Evolutionary conservation across 2,797 vertebrate species (phyloP), one percentile per base, ranked within the genome.

Genomic region (Pogonophryne albipinna): DNA sequence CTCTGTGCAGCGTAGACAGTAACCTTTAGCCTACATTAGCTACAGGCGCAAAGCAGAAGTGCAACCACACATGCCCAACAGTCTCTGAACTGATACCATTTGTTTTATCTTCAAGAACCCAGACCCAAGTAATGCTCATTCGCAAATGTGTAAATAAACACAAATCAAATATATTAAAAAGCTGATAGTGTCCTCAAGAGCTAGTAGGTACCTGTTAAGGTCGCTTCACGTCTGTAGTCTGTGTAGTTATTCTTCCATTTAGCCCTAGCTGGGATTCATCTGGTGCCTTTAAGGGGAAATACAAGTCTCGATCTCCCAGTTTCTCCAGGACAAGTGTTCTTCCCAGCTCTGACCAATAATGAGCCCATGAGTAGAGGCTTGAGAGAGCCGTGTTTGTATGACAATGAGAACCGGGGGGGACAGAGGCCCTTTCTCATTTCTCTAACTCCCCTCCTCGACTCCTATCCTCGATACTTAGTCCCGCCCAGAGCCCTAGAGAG

Each of bases 21-120:
- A 90, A 93, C 95, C 95, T 96, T 95, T 96, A 89, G 61, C 95
- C 94, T 93, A 95, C 80, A 92, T 96, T 90, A 49, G 75, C 80
- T 58, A 68, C 71, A 61, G 67, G 74, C 80, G 8, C 34, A 41
- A 80, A 71, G 73, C 64, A 41, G 11, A 46, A 82, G 41, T 68
- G 41, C 49, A 41, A 15, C 44, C 31, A 66, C 31, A 66, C 47
- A 84, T 83, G 63, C 51, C 15, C 53, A 71, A 50, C 58, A 44
- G 66, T 80, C 51, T 67, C 23, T 69, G 10, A 58, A 15, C 52
- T 9, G 20, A 42, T 51, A 61, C 0, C 1, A 2, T 38, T 61
- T 31, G 6, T 23, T 66, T 74, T 41, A 27, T 53, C 17, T 50
- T 65, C 14, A 51, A 7, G 0, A 62, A 59, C 55, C 16, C 1